phyloP scores from a whole-genome alignment of 1,140 invertebrate species.

The Eufriesea mexicana region DNA sequence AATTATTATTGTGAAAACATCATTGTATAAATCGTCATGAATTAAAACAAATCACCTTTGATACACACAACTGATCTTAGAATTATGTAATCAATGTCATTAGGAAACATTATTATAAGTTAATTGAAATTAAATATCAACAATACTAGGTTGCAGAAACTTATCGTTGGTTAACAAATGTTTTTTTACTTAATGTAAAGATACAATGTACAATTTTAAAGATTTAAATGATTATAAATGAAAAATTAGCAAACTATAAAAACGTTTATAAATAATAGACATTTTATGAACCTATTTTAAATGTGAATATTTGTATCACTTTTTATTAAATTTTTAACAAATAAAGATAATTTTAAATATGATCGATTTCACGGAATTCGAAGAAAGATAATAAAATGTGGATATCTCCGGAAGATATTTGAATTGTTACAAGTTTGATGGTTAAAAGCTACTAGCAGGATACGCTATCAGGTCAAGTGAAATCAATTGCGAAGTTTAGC shows the following conservation, averaged over 20 bases:
- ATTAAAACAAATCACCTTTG: not conserved
- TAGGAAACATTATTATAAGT: not conserved
- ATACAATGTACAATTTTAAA: not conserved
- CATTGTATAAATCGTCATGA: not conserved
- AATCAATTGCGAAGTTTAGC: slow-evolving; percentile 61
- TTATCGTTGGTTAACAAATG: not conserved
- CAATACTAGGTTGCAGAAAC: not conserved
- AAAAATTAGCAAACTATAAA: not conserved
- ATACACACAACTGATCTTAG: not conserved
- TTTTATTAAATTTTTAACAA: not conserved
- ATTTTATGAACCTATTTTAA: not conserved
- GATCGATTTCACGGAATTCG: not conserved
- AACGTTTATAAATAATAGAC: not conserved
- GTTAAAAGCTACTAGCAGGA: slow-evolving; percentile 13
- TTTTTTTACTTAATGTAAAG: not conserved
- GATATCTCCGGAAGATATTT: slow-evolving; percentile 14
- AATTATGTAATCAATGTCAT: slow-evolving; percentile 1
- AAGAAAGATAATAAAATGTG: not conserved
- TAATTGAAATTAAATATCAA: not conserved
- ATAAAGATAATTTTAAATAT: not conserved
- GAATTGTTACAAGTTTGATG: slow-evolving; percentile 18
- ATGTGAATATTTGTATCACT: not conserved
- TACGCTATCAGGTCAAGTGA: slow-evolving; percentile 59
- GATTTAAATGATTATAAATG: too few species aligned
- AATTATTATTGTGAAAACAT: not conserved